Evolutionary conservation across 2,113 vertebrate genomes (phyloP).

Genomic region (Rhombomys opimus): DNA sequence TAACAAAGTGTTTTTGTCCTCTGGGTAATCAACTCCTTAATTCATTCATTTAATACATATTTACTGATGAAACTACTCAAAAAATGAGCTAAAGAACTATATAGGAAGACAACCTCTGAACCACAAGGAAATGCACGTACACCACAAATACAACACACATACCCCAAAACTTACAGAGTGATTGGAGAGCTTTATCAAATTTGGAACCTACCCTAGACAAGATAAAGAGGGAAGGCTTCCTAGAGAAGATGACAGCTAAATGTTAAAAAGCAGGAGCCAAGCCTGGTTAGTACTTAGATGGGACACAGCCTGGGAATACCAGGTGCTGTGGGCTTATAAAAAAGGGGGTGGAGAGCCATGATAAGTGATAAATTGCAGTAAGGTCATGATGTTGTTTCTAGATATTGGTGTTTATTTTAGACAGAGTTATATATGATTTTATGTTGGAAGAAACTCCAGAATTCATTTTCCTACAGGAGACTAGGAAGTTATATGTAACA

Average conservation of each 20-base stretch:
- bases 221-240: background rate
- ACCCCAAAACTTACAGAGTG: background rate
- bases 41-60: slow-evolving; percentile 55
- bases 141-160: background rate
- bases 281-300: background rate
- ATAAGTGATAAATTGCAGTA: slow-evolving; percentile 15
- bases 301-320: background rate
- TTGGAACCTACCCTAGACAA: slow-evolving; percentile 12
- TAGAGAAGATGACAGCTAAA: slow-evolving; percentile 4
- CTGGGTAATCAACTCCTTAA: slow-evolving; percentile 21
- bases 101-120: background rate
- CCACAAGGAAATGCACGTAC: background rate
- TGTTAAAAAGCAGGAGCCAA: background rate
- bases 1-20: slow-evolving; percentile 50
- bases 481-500: slow-evolving; percentile 48
- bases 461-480: slow-evolving; percentile 8
- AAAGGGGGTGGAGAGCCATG: background rate
- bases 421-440: slow-evolving; percentile 58
- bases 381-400: background rate
- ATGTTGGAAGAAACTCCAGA: slow-evolving; percentile 34
- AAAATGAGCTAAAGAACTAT: background rate
- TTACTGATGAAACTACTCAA: background rate
- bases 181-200: slow-evolving; percentile 17
- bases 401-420: slow-evolving; percentile 54
- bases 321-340: background rate